A percentile compares a stretch with the other conserved stretches of the same genome.
Evolutionary conservation across 2,797 vertebrate genomes (phyloP).

Genomic region (Morus bassanus): DNA sequence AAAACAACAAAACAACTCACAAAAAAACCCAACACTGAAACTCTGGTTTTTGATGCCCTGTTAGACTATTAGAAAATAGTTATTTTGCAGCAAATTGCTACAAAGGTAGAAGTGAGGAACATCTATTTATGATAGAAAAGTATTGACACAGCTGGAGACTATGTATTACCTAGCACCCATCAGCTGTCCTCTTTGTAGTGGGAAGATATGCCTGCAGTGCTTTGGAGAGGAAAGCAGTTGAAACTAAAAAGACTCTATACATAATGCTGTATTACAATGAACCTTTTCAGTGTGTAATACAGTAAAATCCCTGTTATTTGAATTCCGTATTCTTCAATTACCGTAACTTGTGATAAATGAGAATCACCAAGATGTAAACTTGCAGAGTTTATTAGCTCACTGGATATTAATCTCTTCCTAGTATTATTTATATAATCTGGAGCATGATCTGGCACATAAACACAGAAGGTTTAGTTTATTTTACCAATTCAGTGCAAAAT

Average conservation of each 20-base stretch:
- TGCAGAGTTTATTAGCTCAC: background rate
- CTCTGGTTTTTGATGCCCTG: background rate
- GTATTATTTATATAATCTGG: background rate
- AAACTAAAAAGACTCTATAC: background rate
- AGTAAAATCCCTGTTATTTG: background rate
- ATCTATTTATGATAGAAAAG: background rate
- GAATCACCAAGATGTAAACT: background rate
- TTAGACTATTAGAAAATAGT: background rate
- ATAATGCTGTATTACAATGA: background rate
- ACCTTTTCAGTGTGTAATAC: background rate
- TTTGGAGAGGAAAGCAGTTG: background rate
- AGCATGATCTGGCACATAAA: background rate
- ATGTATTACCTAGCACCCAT: background rate
- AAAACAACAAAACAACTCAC: background rate
- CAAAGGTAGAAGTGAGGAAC: background rate
- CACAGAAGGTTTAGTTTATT: background rate
- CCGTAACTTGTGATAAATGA: background rate
- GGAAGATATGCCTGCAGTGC: background rate
- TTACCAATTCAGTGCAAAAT: background rate
- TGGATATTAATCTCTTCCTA: background rate
- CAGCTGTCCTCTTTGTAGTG: background rate
- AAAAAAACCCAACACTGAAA: background rate
- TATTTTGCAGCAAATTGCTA: background rate
- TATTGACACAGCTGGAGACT: background rate
- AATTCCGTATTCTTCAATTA: slow-evolving; percentile 18